phyloP scores from a whole-genome alignment of 2,888 invertebrate genomes.

The Onchidella celtica region DNA sequence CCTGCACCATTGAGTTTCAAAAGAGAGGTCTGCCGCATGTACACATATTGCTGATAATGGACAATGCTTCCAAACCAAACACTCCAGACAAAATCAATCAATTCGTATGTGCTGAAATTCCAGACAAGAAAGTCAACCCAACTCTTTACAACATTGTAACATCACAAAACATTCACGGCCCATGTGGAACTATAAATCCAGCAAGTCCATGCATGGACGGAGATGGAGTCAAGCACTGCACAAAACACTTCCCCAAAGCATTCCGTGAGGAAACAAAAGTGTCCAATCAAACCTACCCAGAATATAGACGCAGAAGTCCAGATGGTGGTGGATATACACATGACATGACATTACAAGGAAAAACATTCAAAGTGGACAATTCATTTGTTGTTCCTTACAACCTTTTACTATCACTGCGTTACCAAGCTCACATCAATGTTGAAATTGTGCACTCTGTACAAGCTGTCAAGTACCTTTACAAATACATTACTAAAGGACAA shows the following conservation, averaged over 20 bases:
- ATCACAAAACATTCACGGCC: neutral
- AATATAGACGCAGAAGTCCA: neutral
- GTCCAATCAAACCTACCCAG: neutral
- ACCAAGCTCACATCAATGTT: neutral
- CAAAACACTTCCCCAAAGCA: neutral
- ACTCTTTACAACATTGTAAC: neutral
- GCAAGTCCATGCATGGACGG: neutral
- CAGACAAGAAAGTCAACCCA: neutral
- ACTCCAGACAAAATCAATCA: neutral
- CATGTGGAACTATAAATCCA: neutral
- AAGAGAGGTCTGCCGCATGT: neutral
- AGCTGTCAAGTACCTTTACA: constrained; percentile 5
- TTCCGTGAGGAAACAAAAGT: neutral
- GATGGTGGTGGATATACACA: neutral
- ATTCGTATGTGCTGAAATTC: constrained; percentile 8
- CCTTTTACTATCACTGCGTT: neutral
- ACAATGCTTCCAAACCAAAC: neutral
- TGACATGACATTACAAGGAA: neutral
- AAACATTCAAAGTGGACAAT: neutral
- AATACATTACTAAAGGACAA: neutral
- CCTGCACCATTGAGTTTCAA: neutral
- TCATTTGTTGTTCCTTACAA: neutral
- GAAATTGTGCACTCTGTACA: constrained; percentile 14
- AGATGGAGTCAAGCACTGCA: neutral
- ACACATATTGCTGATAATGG: neutral